Conservation (phyloP, 1,140 invertebrate genomes). For the Atta texana region DNA sequence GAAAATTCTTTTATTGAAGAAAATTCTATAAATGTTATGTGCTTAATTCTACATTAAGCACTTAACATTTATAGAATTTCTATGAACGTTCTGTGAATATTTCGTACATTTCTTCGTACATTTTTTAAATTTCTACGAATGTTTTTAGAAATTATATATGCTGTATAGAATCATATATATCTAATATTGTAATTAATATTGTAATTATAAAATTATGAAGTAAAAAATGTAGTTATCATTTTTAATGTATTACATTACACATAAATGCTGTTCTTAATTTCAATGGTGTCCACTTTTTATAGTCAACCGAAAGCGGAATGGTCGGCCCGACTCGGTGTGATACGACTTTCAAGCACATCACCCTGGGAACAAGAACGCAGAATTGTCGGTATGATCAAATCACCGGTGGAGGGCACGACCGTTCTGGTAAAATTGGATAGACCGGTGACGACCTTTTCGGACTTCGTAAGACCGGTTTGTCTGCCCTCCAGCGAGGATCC, state of each 20-base stretch:
- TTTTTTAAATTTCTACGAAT: too few species aligned
- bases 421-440: constrained; percentile 93
- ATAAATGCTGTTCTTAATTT: neutral
- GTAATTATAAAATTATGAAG: neutral
- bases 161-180: neutral
- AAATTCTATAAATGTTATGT: too few species aligned
- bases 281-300: constrained; percentile 68
- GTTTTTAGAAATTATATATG: too few species aligned
- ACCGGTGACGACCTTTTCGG: constrained; percentile 90
- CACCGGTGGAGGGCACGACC: constrained; percentile 94
- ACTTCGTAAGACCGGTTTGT: constrained; percentile 94
- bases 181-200: neutral
- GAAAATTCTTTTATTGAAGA: neutral
- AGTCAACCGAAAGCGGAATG: constrained; percentile 95
- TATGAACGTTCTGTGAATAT: too few species aligned
- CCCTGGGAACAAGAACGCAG: constrained; percentile 95
- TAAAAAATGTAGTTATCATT: neutral
- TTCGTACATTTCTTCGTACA: too few species aligned
- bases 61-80: too few species aligned
- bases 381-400: constrained; percentile 95
- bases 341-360: constrained; percentile 91
- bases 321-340: constrained; percentile 92
- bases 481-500: constrained; percentile 86
- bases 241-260: neutral
- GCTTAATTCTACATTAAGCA: neutral